These are phyloP conservation scores for Bostrychus sinensis DNA, from an alignment of 2,113 vertebrate genomes.

Conservation along the genomic window DNA sequence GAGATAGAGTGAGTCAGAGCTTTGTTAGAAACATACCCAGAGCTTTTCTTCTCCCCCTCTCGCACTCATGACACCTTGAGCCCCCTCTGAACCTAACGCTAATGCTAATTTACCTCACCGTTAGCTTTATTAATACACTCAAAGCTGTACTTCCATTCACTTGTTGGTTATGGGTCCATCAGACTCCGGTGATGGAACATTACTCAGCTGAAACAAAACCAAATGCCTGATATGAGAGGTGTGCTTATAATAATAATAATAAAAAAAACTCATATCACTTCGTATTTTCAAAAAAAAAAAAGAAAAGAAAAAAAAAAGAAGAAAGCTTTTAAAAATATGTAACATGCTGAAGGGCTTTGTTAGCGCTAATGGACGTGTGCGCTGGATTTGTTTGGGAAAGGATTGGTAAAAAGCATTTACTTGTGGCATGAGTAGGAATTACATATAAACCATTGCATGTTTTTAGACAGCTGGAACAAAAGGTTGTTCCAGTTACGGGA, in stretches of 20 bases:
- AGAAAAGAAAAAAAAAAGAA: too few relatives aligned
- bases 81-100: conserved; percentile 28
- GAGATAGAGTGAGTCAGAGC: conserved; percentile 68
- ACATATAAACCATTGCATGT: too few relatives aligned
- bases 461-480: too few relatives aligned
- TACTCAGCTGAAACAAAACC: conserved; percentile 20
- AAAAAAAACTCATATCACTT: not conserved
- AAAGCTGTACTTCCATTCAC: not conserved
- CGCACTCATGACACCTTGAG: conserved; percentile 40
- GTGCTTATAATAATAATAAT: not conserved
- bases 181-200: conserved; percentile 3
- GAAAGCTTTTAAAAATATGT: not conserved
- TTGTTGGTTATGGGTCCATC: not conserved
- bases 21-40: conserved; percentile 36
- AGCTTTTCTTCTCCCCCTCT: conserved; percentile 57
- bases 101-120: conserved; percentile 50
- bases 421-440: not conserved
- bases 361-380: not conserved
- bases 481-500: too few relatives aligned
- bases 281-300: not conserved
- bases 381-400: not conserved
- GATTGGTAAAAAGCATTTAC: not conserved
- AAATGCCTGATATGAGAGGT: conserved; percentile 26
- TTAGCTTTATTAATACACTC: conserved; percentile 49
- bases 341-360: not conserved